Base-by-base conservation (phyloP, 2,797 vertebrate genomes). In the Sphenopsis melanotis region DNA sequence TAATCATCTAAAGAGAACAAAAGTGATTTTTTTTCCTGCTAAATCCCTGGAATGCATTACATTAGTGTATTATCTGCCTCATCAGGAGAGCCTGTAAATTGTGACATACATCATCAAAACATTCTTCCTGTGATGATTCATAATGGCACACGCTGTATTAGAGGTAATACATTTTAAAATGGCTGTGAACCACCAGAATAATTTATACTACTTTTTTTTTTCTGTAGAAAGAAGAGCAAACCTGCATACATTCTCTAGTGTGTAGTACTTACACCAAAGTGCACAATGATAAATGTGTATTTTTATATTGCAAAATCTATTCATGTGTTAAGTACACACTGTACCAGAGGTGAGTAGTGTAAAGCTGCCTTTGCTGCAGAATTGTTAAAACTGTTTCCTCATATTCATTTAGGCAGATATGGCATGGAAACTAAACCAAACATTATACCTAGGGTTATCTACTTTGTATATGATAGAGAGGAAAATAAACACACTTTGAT, bases 11-110 rank as follows among this genome's bases (percentile, higher is more conserved):
- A 72, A 78, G 50, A 80, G 57, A 83, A 60, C 7, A 78, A 68
- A 94, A 89, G n/a, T 30, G 4, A 10, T 18, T n/a, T 47, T n/a
- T 78, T 37, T 11, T 16, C 6, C 37, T 65, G 10, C 29, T 49
- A 56, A 90, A 80, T 92, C 37, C 4, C 4, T 66, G 66, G 75
- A 92, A 87, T 76, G 36, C 19, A 52, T 94, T 84, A 26, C 57
- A 56, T 74, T 41, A 76, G 29, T 41, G 39, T 63, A 24, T 86
- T 79, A 37, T 44, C 47, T 82, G 59, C 52, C 75, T 90, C 42
- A 87, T 89, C 89, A 83, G 37, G 34, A 90, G 60, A 72, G 63
- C 66, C 70, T 84, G 42, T 93, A 89, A 93, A 89, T 79, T 84
- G 81, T 94, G 63, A 63, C 50, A 69, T 87, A 55, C 5, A 55